phyloP scores from a whole-genome alignment of 2,797 vertebrate genomes.

The Hyperoplus immaculatus region DNA sequence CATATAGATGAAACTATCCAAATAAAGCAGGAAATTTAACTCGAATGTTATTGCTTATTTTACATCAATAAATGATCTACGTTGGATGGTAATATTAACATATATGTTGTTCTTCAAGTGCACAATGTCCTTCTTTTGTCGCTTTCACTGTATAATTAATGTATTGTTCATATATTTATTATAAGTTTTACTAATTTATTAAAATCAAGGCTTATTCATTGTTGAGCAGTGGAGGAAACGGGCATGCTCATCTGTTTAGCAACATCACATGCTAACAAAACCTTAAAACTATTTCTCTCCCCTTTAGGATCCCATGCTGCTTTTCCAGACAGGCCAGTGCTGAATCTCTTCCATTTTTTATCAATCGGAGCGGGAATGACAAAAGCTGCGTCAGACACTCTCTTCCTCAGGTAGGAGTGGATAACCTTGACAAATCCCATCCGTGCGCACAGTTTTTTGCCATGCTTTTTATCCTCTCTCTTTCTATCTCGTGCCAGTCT shows the following conservation, averaged over 20 bases:
- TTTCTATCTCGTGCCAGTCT: not conserved
- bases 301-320: not conserved
- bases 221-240: not conserved
- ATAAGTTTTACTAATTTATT: constrained; percentile 16
- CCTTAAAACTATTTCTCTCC: not conserved
- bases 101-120: not conserved
- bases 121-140: not conserved
- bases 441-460: not conserved
- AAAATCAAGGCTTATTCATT: not conserved
- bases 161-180: not conserved
- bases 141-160: constrained; percentile 16
- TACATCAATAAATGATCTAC: not conserved
- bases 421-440: constrained; percentile 73
- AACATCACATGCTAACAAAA: not conserved
- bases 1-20: not conserved
- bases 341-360: constrained; percentile 37
- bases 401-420: constrained; percentile 68
- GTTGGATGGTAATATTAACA: not conserved
- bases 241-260: not conserved
- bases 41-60: not conserved
- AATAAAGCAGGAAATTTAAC: not conserved
- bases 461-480: not conserved
- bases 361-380: constrained; percentile 49
- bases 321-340: not conserved
- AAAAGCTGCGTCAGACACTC: constrained; percentile 62